Evolutionary conservation across 2,113 vertebrate species (phyloP).

Genomic region (Hemichromis elongatus): DNA sequence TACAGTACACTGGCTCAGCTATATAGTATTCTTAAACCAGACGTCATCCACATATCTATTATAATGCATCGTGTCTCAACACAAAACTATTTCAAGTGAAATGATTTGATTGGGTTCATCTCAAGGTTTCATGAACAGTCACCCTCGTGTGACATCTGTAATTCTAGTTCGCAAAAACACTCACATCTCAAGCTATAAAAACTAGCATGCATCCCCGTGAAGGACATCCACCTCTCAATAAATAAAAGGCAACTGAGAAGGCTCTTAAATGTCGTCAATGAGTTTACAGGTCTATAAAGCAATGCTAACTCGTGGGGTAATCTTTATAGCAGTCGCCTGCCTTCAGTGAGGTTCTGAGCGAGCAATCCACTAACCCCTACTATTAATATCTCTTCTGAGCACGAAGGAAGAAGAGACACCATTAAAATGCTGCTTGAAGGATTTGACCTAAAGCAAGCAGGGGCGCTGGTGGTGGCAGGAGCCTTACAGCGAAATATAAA

Average conservation of each 20-base stretch:
- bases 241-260: slow-evolving; percentile 13
- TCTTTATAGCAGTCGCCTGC: slow-evolving; percentile 1
- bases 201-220: neutral
- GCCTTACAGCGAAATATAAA: neutral
- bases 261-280: slow-evolving; percentile 22
- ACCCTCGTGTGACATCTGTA: neutral
- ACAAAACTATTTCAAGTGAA: neutral
- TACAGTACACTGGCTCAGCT: neutral
- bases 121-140: neutral
- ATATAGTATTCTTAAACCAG: neutral
- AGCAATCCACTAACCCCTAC: neutral
- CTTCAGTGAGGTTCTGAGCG: neutral
- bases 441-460: slow-evolving; percentile 35
- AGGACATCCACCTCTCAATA: slow-evolving; percentile 25
- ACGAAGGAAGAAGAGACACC: neutral
- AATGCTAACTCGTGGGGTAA: neutral
- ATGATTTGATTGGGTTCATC: neutral
- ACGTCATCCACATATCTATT: neutral
- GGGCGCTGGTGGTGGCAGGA: neutral
- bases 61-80: neutral
- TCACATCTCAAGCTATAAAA: neutral
- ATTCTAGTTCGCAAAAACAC: neutral
- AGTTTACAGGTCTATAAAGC: slow-evolving; percentile 38
- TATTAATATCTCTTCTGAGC: slow-evolving; percentile 21
- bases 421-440: slow-evolving; percentile 33